A percentile compares a stretch with the other conserved stretches of the same genome.
Evolutionary conservation across 1,140 invertebrate genomes (phyloP).

Genomic region (Danaus plexippus): DNA sequence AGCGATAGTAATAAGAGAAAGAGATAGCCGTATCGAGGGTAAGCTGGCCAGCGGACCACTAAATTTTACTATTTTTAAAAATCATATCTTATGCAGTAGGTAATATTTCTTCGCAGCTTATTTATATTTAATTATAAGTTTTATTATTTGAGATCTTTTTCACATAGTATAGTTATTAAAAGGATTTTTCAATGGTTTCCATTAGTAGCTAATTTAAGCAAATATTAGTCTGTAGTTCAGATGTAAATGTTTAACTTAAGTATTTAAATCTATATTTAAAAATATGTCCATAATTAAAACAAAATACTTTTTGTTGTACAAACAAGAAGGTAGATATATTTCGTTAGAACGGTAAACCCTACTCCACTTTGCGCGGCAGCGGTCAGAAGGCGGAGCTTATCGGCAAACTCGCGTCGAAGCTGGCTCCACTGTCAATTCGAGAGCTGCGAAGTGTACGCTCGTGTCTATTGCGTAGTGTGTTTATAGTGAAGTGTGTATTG

Average conservation of each 20-base stretch:
- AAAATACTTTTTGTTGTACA: no score
- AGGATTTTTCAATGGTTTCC: no score
- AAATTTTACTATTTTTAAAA: slow-evolving; percentile 11
- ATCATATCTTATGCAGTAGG: no score
- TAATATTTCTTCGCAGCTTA: no score
- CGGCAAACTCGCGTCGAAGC: slow-evolving; percentile 71
- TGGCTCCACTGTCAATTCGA: slow-evolving; percentile 71
- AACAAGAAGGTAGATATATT: not conserved
- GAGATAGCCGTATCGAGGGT: slow-evolving; percentile 42
- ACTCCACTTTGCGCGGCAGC: slow-evolving; percentile 71
- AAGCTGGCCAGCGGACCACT: slow-evolving; percentile 59
- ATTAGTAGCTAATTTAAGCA: no score
- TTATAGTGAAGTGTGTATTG: slow-evolving; percentile 70
- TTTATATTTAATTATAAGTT: no score
- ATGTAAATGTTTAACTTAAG: no score
- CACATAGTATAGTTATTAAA: no score
- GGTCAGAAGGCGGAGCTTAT: slow-evolving; percentile 71
- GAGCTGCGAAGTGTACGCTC: slow-evolving; percentile 69
- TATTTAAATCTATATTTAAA: no score
- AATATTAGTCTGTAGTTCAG: no score
- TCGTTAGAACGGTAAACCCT: slow-evolving; percentile 36
- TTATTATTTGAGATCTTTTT: no score
- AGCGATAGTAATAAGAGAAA: slow-evolving; percentile 30
- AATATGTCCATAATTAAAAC: no score
- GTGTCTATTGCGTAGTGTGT: slow-evolving; percentile 70